Conservation (phyloP, 2,888 invertebrate genomes). For the Platerodrilus igneus region DNA sequence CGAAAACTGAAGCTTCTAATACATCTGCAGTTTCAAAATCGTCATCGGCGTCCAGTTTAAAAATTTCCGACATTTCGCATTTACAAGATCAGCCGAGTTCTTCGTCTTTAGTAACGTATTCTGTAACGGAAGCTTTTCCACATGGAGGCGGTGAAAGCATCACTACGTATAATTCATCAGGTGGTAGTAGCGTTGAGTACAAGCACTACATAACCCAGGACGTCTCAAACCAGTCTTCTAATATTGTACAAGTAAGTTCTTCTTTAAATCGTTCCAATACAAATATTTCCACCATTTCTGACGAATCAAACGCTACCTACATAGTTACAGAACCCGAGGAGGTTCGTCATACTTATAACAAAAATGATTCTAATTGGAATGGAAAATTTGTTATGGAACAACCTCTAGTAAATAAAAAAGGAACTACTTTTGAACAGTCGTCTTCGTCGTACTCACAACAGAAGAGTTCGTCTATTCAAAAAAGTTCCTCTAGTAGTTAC, state of each 20-base stretch:
- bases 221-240: slow-evolving; percentile 31
- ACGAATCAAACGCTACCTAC: slow-evolving; percentile 42
- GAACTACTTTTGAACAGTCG: slow-evolving; percentile 35
- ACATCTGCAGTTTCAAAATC: slow-evolving; percentile 37
- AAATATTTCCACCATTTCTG: slow-evolving; percentile 36
- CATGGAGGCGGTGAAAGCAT: slow-evolving; percentile 45
- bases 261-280: slow-evolving; percentile 41
- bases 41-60: slow-evolving; percentile 43
- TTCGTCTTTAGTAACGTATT: slow-evolving; percentile 40
- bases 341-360: slow-evolving; percentile 38
- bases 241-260: slow-evolving; percentile 44
- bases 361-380: slow-evolving; percentile 50
- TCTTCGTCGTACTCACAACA: slow-evolving; percentile 48
- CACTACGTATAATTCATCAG: slow-evolving; percentile 41
- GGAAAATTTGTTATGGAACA: slow-evolving; percentile 49
- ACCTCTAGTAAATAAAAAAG: slow-evolving; percentile 27
- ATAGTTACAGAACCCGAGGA: slow-evolving; percentile 47
- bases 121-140: slow-evolving; percentile 43
- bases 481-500: slow-evolving; percentile 61
- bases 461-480: slow-evolving; percentile 53
- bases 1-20: slow-evolving; percentile 25
- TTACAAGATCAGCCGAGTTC: slow-evolving; percentile 40
- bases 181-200: slow-evolving; percentile 43
- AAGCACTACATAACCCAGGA: slow-evolving; percentile 42
- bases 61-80: slow-evolving; percentile 46